Evolutionary conservation across 1,140 invertebrate species (phyloP), one percentile per base, ranked within the genome.

Genomic region (Heliothis virescens): DNA sequence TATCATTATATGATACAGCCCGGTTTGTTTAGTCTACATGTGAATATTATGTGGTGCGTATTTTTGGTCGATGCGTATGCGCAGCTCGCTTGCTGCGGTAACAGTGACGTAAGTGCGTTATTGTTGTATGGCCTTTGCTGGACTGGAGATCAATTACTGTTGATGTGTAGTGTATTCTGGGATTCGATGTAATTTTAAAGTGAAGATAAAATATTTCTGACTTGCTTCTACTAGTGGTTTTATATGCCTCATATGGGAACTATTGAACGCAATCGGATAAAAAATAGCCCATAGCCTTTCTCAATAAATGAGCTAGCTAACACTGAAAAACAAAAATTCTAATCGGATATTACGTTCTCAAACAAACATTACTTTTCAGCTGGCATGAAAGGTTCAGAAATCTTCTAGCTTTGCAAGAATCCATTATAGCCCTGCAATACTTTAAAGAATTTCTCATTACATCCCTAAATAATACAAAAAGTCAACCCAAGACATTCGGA

Each of bases 11-110:
- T 62, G 34, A 57, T 67, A 55, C 50, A 50, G 57, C 3, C 50
- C 16, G 11, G 63, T 76, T 50, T 81, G 74, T 81, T 81, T 81
- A 77, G 74, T 81, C 80, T 81, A 55, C 55, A 48, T 62, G 41
- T 50, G 53, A 53, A 73, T 47, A 71, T 53, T 71, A 13, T 65
- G 59, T 60, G 55, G 16, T 73, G 78, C 52, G 59, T 79, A 79
- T 73, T 73, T 79, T 73, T 50, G 67, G 67, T 74, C 53, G 57
- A 26, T 74, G 34, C 72, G 72, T 53, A 5, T 12, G 12, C 72
- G 26, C 59, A n/a, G 2, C 59, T 7, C 50, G 50, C 53, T 74
- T 47, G 48, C 26, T 65, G 41, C 47, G 16, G 63, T 67, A 48
- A 69, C 10, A 5, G 18, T 71, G 48, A 71, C 21, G 48, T 53